phyloP scores from a whole-genome alignment of 2,888 invertebrate genomes.

The Drosophila paranaensis region DNA sequence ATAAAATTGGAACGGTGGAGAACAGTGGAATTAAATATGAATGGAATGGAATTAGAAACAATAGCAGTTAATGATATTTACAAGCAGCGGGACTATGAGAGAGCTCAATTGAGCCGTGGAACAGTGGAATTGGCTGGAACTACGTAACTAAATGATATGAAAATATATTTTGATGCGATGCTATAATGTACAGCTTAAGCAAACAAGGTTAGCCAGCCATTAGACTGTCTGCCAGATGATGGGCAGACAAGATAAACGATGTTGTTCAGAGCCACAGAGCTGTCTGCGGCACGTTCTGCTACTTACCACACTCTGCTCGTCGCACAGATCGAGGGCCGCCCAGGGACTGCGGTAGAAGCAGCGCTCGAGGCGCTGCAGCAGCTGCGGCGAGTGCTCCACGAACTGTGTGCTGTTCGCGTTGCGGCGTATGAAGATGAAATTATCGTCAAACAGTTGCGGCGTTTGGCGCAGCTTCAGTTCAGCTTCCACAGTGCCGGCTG shows the following conservation, averaged over 20 bases:
- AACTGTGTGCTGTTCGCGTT: slow-evolving; percentile 84
- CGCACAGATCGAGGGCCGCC: slow-evolving; percentile 85
- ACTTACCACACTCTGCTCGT: slow-evolving; percentile 82
- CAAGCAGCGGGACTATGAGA: background rate
- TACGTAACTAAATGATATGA: background rate
- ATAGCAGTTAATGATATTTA: background rate
- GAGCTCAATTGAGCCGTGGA: background rate
- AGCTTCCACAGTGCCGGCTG: slow-evolving; percentile 65
- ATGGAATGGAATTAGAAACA: background rate
- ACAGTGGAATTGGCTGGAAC: background rate
- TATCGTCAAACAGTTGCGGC: slow-evolving; percentile 84
- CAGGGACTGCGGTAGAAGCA: slow-evolving; percentile 84
- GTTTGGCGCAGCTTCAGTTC: slow-evolving; percentile 81
- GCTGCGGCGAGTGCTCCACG: slow-evolving; percentile 83
- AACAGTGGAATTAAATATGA: background rate
- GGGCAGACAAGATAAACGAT: slow-evolving; percentile 1
- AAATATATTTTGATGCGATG: background rate
- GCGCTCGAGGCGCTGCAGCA: slow-evolving; percentile 81
- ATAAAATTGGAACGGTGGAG: background rate
- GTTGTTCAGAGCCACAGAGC: background rate
- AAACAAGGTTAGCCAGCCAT: slow-evolving; percentile 2
- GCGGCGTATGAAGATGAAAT: slow-evolving; percentile 84
- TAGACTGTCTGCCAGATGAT: background rate
- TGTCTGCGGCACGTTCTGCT: slow-evolving; percentile 8
- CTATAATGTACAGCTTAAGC: background rate